phyloP scores from a whole-genome alignment of 2,113 vertebrate genomes.

The Leucoraja erinaceus region DNA sequence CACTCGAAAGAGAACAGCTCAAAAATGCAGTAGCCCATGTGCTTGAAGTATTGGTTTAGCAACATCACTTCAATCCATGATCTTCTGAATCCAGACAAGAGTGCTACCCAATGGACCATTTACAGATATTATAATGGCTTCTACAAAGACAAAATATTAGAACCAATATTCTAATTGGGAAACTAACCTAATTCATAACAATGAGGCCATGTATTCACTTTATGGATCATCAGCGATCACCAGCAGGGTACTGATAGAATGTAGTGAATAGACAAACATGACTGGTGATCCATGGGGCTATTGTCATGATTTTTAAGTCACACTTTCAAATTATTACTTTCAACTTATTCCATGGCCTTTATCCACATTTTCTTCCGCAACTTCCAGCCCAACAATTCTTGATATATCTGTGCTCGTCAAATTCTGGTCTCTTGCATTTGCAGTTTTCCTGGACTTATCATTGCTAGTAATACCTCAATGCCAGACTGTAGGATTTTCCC shows the following conservation, averaged over 20 bases:
- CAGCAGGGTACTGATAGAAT: not conserved
- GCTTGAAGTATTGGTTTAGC: not conserved
- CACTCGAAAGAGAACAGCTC: not conserved
- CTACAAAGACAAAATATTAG: not conserved
- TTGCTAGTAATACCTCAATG: not conserved
- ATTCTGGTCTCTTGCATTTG: too few species aligned
- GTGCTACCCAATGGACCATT: not conserved
- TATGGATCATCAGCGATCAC: not conserved
- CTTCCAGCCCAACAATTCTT: too few species aligned
- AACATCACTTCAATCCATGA: not conserved
- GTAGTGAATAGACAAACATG: not conserved
- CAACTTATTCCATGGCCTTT: not conserved
- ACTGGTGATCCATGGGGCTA: not conserved
- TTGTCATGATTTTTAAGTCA: not conserved
- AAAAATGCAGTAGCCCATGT: not conserved
- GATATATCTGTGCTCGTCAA: too few species aligned
- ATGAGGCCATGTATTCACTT: not conserved
- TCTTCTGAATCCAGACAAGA: not conserved
- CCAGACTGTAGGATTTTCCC: not conserved
- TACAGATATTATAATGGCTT: not conserved
- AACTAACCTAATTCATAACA: not conserved
- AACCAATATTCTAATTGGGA: not conserved
- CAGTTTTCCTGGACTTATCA: too few species aligned
- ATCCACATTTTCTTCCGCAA: not conserved
- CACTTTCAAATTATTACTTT: not conserved